Base-by-base conservation (phyloP, 2,888 invertebrate genomes). In the Scaptomyza polygonia region DNA sequence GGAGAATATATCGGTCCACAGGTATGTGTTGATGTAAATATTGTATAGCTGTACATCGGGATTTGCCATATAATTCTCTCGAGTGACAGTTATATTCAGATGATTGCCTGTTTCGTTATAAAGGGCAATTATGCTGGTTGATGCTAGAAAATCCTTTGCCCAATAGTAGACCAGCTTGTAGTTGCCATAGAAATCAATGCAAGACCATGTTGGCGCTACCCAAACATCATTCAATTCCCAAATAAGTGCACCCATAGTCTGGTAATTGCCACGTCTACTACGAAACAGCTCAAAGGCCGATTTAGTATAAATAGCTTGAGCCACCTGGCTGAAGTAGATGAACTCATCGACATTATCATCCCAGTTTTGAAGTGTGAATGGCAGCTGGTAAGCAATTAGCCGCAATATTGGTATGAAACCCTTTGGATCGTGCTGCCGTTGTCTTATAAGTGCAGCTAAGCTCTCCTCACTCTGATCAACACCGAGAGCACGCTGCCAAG, bases 181-280 rank as follows among this genome's bases (percentile, higher is more conserved):
- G 57, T 91, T 91, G 42, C 92, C 92, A 77, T 88, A 88, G 56
- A 82, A 90, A 72, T 97, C 97, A 71, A 98, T 96, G 18, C 96
- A 95, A 6, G 98, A 95, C 98, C 99, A 99, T 0, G 98, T 96
- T 0, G 99, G 98, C 0, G 97, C 98, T 81, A 97, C 96, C 99
- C 99, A 99, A 43, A 98, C 96, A 90, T 99, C 99, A 90, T 99
- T 99, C n/a, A 99, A 92, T 91, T 99, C 99, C 99, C 99, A 99
- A 91, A 98, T 99, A 44, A 99, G 93, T 0, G 98, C 97, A 0
- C 99, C 99, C 98, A 98, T 99, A 0, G 98, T 99, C 36, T 79
- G 69, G 25, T 86, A 72, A 6, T 78, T 62, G 0, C 61, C 62
- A 0, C 91, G 82, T 21, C 84, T 57, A 29, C 95, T 94, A 29